Percentiles rank a stretch among this genome's conserved stretches.
Evolutionary conservation across 2,888 invertebrate species (phyloP).

Genomic region (Parthenolecanium corni): DNA sequence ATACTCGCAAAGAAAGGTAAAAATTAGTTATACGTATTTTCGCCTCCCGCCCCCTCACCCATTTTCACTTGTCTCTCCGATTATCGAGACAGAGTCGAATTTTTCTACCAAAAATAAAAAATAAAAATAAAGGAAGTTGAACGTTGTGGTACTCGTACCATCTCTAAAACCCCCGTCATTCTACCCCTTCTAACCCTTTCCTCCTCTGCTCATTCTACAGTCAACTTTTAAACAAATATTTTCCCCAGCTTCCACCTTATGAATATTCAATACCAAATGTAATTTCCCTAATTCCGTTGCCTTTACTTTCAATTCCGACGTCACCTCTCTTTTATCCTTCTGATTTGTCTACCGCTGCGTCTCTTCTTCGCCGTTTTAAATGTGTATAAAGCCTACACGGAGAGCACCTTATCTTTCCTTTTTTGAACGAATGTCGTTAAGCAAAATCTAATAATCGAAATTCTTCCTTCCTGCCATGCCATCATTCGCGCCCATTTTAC

Average conservation of each 20-base stretch:
- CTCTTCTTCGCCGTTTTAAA: not conserved
- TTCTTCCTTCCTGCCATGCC: constrained; percentile 7
- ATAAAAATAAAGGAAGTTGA: no score
- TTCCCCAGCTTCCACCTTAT: constrained; percentile 14
- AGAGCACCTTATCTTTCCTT: not conserved
- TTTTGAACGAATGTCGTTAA: constrained; percentile 25
- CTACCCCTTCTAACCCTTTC: no score
- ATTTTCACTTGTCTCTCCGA: no score
- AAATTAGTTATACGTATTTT: no score
- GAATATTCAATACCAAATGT: constrained; percentile 26
- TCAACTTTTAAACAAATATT: constrained; percentile 26
- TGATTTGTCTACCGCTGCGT: constrained; percentile 21
- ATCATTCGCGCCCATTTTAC: not conserved
- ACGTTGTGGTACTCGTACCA: no score
- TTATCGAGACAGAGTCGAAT: no score
- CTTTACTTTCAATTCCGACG: constrained; percentile 24
- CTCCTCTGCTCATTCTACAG: not conserved
- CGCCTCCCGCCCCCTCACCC: no score
- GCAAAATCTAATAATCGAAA: constrained; percentile 23
- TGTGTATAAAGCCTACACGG: not conserved
- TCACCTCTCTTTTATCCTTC: constrained; percentile 19
- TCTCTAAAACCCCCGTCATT: no score
- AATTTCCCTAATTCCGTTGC: constrained; percentile 26
- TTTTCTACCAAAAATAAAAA: no score
- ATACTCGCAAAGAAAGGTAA: no score